Conservation (phyloP, 1,140 invertebrate species). For the Melipona quadrifasciata region DNA sequence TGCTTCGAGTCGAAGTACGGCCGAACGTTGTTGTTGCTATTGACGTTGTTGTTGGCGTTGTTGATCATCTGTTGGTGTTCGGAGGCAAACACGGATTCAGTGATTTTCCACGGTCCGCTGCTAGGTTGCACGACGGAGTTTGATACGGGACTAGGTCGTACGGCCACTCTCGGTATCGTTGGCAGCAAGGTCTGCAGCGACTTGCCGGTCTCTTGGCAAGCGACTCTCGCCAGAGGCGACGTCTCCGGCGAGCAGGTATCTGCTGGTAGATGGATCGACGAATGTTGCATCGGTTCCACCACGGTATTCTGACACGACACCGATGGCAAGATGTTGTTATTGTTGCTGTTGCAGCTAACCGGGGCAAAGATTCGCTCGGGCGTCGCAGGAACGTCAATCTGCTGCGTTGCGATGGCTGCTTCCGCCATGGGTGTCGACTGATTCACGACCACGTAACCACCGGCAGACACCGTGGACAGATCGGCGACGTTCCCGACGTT, state of each 20-base stretch:
- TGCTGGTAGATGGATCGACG: slow-evolving; percentile 53
- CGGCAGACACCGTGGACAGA: slow-evolving; percentile 54
- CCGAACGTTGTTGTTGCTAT: slow-evolving; percentile 67
- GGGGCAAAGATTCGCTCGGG: slow-evolving; percentile 66
- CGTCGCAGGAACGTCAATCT: slow-evolving; percentile 63
- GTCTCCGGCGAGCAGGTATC: slow-evolving; percentile 60
- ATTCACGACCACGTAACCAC: slow-evolving; percentile 60
- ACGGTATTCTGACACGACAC: slow-evolving; percentile 54
- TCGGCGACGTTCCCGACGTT: slow-evolving; percentile 87
- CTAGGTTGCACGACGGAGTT: slow-evolving; percentile 62
- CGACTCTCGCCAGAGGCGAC: slow-evolving; percentile 44
- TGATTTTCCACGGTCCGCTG: slow-evolving; percentile 70
- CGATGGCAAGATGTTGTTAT: slow-evolving; percentile 37
- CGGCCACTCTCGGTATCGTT: slow-evolving; percentile 76
- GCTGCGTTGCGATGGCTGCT: slow-evolving; percentile 44
- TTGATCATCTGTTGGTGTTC: slow-evolving; percentile 70
- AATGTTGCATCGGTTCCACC: slow-evolving; percentile 59
- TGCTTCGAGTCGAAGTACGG: slow-evolving; percentile 79
- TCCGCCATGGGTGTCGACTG: slow-evolving; percentile 63
- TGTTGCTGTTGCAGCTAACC: slow-evolving; percentile 58
- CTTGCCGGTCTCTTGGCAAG: slow-evolving; percentile 50
- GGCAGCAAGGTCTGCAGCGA: slow-evolving; percentile 63
- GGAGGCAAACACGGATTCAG: slow-evolving; percentile 70
- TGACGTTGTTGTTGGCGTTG: slow-evolving; percentile 70
- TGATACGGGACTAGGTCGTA: slow-evolving; percentile 74